phyloP scores from a whole-genome alignment of 2,888 invertebrate genomes.

The Apantesis nais region DNA sequence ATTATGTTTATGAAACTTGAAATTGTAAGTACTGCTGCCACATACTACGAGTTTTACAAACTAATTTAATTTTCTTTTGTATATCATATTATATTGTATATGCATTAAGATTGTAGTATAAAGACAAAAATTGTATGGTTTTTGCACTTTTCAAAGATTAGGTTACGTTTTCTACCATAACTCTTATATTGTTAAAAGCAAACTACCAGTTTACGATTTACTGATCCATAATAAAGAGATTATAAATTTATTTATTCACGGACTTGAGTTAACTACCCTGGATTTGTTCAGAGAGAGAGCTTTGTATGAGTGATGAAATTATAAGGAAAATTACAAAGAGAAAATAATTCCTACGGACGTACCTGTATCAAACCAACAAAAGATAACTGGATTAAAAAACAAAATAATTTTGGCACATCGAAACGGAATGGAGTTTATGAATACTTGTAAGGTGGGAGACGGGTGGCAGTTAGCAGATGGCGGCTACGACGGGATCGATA shows the following conservation, averaged over 20 bases:
- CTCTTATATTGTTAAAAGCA: not conserved
- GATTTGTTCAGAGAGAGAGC: constrained; percentile 6
- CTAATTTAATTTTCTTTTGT: no score
- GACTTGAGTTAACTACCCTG: not conserved
- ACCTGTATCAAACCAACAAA: not conserved
- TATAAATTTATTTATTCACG: constrained; percentile 8
- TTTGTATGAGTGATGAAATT: constrained; percentile 2
- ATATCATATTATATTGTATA: no score
- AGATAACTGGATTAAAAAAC: constrained; percentile 11
- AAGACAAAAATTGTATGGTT: no score
- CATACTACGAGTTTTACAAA: no score
- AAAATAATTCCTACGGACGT: not conserved
- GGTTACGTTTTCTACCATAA: no score
- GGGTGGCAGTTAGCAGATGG: constrained; percentile 58
- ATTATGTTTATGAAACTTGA: no score
- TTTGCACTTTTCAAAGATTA: no score
- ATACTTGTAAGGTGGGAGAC: constrained; percentile 35
- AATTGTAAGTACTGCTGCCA: no score
- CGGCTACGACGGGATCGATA: constrained; percentile 65
- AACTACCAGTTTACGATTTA: constrained; percentile 20
- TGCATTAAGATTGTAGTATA: no score
- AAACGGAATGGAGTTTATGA: constrained; percentile 9
- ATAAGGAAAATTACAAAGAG: constrained; percentile 4
- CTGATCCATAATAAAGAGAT: constrained; percentile 16
- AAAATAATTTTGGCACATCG: constrained; percentile 9